These are phyloP conservation scores for Champsocephalus esox DNA, from an alignment of 2,797 vertebrate genomes.

Conservation along the genomic window DNA sequence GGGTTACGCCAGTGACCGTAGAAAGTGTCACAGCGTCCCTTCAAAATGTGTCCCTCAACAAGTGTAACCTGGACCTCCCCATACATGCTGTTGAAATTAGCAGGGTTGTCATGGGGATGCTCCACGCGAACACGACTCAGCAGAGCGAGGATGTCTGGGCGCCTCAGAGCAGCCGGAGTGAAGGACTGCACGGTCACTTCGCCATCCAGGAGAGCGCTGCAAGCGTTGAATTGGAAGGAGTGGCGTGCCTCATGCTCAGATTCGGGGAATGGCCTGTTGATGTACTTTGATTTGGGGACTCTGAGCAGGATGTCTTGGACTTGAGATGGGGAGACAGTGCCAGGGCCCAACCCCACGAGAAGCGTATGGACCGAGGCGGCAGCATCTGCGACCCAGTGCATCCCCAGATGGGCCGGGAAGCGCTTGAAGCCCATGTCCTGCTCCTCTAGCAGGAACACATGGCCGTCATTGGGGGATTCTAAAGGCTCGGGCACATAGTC, in stretches of 20 bases:
- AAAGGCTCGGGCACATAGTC: constrained; percentile 85
- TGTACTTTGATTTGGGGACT: constrained; percentile 91
- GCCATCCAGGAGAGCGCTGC: constrained; percentile 88
- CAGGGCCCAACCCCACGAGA: constrained; percentile 73
- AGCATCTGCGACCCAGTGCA: constrained; percentile 92
- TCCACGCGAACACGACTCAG: constrained; percentile 87
- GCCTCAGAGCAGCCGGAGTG: constrained; percentile 71
- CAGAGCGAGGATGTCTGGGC: constrained; percentile 83
- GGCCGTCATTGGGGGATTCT: constrained; percentile 54
- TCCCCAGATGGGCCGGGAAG: constrained; percentile 91
- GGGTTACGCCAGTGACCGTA: constrained; percentile 94
- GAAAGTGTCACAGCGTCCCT: constrained; percentile 89
- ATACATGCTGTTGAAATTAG: constrained; percentile 93
- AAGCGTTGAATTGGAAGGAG: constrained; percentile 93
- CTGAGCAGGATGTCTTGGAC: constrained; percentile 86
- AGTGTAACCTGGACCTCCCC: constrained; percentile 88
- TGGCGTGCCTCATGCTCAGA: constrained; percentile 92
- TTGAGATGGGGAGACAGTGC: constrained; percentile 74
- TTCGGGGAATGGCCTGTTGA: constrained; percentile 89
- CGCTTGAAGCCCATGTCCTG: constrained; percentile 92
- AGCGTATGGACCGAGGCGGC: constrained; percentile 84
- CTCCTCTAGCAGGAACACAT: constrained; percentile 87
- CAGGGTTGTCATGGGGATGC: constrained; percentile 88
- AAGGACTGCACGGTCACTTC: constrained; percentile 88
- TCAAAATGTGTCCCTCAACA: constrained; percentile 83